Conservation (phyloP, 2,113 vertebrate genomes). For the Zingel zingel region DNA sequence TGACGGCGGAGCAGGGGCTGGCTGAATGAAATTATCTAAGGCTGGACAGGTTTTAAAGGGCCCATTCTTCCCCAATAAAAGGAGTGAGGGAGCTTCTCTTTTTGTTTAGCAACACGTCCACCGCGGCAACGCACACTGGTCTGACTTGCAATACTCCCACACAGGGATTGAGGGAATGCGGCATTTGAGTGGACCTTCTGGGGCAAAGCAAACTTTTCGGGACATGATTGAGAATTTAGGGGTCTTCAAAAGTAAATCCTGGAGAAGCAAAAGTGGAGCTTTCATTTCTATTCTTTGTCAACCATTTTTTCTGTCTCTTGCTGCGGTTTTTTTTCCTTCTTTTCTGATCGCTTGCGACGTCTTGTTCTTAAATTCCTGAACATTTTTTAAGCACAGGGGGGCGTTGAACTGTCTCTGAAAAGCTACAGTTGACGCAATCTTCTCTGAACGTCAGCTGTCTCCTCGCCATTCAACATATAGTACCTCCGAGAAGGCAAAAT, state of each 20-base stretch:
- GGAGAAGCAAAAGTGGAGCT: constrained; percentile 30
- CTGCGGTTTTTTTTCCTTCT: constrained; percentile 16
- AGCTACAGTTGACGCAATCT: constrained; percentile 64
- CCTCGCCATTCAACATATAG: constrained; percentile 56
- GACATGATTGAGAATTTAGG: constrained; percentile 6
- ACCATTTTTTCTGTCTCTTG: constrained; percentile 21
- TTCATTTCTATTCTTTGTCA: constrained; percentile 39
- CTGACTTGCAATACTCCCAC: constrained; percentile 85
- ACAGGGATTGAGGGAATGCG: constrained; percentile 3
- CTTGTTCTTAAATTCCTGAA: constrained; percentile 63
- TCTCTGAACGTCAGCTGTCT: constrained; percentile 74
- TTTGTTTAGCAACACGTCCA: constrained; percentile 84
- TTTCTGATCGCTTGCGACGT: constrained; percentile 21
- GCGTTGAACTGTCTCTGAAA: constrained; percentile 72
- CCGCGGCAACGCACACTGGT: constrained; percentile 82
- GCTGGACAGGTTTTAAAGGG: constrained; percentile 99
- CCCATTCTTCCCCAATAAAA: constrained; percentile 90
- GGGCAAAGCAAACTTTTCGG: constrained; percentile 38
- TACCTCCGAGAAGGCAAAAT: constrained; percentile 74
- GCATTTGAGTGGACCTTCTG: constrained; percentile 14
- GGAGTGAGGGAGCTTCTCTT: constrained; percentile 92
- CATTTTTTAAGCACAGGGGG: constrained; percentile 38
- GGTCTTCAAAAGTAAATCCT: constrained; percentile 28
- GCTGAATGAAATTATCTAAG: constrained; percentile 99
- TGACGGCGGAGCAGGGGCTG: constrained; percentile 91